phyloP scores from a whole-genome alignment of 1,140 invertebrate species.

The Leptopilina clavipes region DNA sequence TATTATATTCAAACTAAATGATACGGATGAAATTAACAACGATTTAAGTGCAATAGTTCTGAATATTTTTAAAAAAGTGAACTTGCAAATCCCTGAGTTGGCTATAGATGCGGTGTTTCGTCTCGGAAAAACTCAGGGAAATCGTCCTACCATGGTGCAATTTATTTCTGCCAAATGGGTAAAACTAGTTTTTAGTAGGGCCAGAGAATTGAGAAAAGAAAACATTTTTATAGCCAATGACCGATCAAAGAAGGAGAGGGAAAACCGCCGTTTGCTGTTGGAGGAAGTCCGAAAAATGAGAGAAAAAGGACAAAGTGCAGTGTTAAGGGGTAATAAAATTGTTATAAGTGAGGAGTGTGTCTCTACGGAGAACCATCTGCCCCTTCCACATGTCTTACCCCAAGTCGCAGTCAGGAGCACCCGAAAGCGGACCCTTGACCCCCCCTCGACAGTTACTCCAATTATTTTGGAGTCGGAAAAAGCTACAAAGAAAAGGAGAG shows the following conservation, averaged over 20 bases:
- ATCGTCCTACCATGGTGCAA: neutral
- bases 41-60: neutral
- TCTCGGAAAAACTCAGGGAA: neutral
- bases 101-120: neutral
- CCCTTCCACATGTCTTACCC: neutral
- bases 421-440: neutral
- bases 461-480: neutral
- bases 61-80: neutral
- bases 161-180: conserved; percentile 2
- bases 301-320: neutral
- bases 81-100: neutral
- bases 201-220: neutral
- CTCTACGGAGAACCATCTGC: neutral
- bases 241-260: neutral
- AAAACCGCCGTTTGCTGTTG: neutral
- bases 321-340: neutral
- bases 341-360: neutral
- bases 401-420: neutral
- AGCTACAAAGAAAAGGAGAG: neutral
- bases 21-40: neutral
- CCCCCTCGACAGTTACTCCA: neutral
- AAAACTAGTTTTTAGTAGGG: neutral
- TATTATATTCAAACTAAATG: neutral
- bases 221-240: neutral
- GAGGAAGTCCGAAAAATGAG: neutral